Base-by-base conservation (phyloP, 2,888 invertebrate genomes). In the Dichetophora obliterata region DNA sequence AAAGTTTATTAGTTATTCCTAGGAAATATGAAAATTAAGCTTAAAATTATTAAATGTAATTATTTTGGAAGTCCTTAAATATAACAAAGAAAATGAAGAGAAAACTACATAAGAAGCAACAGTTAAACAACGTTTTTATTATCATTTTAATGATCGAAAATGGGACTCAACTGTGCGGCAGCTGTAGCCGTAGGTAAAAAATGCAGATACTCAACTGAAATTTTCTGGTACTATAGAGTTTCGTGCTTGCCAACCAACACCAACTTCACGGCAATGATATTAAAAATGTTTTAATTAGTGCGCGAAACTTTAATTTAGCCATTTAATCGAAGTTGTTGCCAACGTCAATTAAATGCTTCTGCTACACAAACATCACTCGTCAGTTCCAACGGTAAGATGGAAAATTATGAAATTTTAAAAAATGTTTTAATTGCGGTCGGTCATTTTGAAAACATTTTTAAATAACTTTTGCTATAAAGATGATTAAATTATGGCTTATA, bases 361-460 rank as follows among this genome's bases (percentile, higher is more conserved):
- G 31, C 31, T 14, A 43, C 43, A 3, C 43, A 43, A n/a, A n/a
- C 43, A 43, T 14, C 43, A 43, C 2, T 43, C 43, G 3, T 37
- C 37, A 37, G n/a, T 14, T 5, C 37, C 43, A 43, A 11, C 14
- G 5, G 14, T 2, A 1, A 27, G 68, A 14, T 68, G 68, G 27
- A 50, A 66, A 68, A 68, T 68, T 50, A 68, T 68, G 68, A 68
- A 68, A 50, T 68, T 68, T 48, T 68, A 24, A 14, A 68, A 68
- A 50, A 68, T 68, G 16, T 22, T 27, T 27, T 68, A 68, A 68
- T 68, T 68, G 27, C 24, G 5, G 34, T 50, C 24, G 5, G 34
- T 50, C 22, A 50, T 68, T 68, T 48, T 48, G n/a, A 50, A 68
- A 48, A 6, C 24, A 27, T 27, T 50, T 14, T 1, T 22, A 68